Evolutionary conservation across 2,888 invertebrate species (phyloP).

Genomic region (Volucella zonaria): DNA sequence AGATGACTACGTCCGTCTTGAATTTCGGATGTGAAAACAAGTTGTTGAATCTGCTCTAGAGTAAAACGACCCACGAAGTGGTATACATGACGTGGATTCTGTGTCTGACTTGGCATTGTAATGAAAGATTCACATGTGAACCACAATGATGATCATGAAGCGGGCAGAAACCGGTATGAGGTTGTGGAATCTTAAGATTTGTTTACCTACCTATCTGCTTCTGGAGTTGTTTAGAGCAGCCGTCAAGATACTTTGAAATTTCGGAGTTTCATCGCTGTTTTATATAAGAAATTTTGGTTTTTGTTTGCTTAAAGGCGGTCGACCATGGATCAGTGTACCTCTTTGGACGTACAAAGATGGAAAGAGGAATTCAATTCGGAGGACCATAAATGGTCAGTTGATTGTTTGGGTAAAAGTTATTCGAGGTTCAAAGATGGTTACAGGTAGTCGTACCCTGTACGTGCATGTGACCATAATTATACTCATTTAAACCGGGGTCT

Average conservation of each 20-base stretch:
- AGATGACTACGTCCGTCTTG: slow-evolving; percentile 26
- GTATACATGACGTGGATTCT: slow-evolving; percentile 5
- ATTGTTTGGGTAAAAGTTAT: slow-evolving; percentile 9
- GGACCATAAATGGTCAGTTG: not conserved
- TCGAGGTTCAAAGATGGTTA: not conserved
- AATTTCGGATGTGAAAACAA: slow-evolving; percentile 39
- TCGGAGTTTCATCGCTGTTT: slow-evolving; percentile 22
- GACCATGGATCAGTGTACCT: not conserved
- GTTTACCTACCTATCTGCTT: slow-evolving; percentile 44
- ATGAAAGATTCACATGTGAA: slow-evolving; percentile 34
- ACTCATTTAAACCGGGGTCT: slow-evolving; percentile 13
- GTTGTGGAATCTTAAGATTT: slow-evolving; percentile 21
- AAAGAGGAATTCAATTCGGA: not conserved
- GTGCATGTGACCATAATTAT: slow-evolving; percentile 25
- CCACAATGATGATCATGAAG: slow-evolving; percentile 6
- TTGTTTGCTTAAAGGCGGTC: slow-evolving; percentile 11
- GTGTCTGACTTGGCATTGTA: slow-evolving; percentile 14
- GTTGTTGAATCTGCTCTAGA: slow-evolving; percentile 11
- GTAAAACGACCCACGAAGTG: not conserved
- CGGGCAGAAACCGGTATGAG: slow-evolving; percentile 33
- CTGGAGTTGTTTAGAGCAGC: slow-evolving; percentile 35
- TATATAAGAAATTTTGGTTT: slow-evolving; percentile 39
- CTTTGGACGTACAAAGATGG: not conserved
- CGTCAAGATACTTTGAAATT: slow-evolving; percentile 9
- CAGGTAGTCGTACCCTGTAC: not conserved